phyloP scores from a whole-genome alignment of 1,140 invertebrate species.

The Dreissena polymorpha region DNA sequence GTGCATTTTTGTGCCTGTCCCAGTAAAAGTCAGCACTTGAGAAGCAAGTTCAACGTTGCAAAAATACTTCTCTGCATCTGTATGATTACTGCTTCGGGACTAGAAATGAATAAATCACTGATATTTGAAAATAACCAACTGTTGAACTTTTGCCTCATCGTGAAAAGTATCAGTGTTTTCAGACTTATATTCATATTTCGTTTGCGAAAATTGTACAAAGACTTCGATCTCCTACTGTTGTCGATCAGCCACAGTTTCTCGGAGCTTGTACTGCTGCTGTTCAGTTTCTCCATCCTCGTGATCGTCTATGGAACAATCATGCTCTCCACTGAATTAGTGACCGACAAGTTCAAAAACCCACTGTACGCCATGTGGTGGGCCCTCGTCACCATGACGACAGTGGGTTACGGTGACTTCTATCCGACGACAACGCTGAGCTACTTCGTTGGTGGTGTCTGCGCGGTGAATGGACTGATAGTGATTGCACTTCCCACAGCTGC shows the following conservation, averaged over 20 bases:
- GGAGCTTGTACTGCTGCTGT: constrained; percentile 97
- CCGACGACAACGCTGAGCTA: constrained; percentile 72
- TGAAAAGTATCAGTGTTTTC: constrained; percentile 15
- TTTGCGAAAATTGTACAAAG: constrained; percentile 13
- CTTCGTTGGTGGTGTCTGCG: constrained; percentile 83
- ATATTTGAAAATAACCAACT: constrained; percentile 68
- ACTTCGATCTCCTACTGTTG: constrained; percentile 55
- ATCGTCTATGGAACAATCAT: constrained; percentile 98
- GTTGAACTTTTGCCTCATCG: constrained; percentile 17
- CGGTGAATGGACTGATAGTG: constrained; percentile 99
- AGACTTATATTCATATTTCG: constrained; percentile 21
- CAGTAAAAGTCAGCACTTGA: constrained; percentile 74
- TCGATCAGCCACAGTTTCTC: constrained; percentile 88
- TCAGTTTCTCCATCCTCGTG: constrained; percentile 99
- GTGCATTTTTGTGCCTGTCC: constrained; percentile 76
- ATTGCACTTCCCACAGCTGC: constrained; percentile 97
- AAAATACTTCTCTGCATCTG: constrained; percentile 70
- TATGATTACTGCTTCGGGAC: constrained; percentile 14
- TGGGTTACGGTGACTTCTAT: constrained; percentile 97
- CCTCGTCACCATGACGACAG: constrained; percentile 95
- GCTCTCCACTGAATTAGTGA: constrained; percentile 64
- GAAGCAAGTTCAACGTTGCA: constrained; percentile 77
- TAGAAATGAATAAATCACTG: constrained; percentile 65
- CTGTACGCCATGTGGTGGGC: constrained; percentile 99
- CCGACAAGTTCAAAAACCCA: constrained; percentile 83